These are phyloP conservation scores for Hoplodrina ambigua DNA, from an alignment of 2,888 invertebrate species.

Conservation along the genomic window DNA sequence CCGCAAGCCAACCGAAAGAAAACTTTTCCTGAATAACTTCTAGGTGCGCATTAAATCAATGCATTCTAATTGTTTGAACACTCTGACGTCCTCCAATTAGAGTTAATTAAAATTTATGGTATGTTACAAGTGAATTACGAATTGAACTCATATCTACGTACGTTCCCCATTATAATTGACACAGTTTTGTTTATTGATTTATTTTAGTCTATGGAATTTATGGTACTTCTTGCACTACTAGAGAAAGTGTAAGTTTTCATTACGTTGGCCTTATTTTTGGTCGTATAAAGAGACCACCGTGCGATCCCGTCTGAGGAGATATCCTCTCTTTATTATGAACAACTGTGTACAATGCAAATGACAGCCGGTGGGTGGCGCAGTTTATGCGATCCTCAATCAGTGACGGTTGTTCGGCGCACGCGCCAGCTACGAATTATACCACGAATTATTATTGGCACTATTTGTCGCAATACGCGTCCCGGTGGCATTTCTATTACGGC, in stretches of 20 bases:
- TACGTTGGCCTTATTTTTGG: slow-evolving; percentile 54
- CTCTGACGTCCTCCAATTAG: slow-evolving; percentile 77
- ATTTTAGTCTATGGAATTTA: slow-evolving; percentile 73
- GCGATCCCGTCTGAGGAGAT: slow-evolving; percentile 58
- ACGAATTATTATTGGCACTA: slow-evolving; percentile 83
- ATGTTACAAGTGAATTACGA: slow-evolving; percentile 79
- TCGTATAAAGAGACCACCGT: slow-evolving; percentile 62
- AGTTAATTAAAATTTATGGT: slow-evolving; percentile 82
- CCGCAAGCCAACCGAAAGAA: slow-evolving; percentile 19
- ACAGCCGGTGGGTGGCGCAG: slow-evolving; percentile 83
- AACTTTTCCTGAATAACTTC: slow-evolving; percentile 27
- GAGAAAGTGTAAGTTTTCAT: slow-evolving; percentile 62
- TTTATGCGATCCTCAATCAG: slow-evolving; percentile 85
- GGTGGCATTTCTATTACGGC: slow-evolving; percentile 69
- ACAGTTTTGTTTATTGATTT: slow-evolving; percentile 82
- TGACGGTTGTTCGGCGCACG: slow-evolving; percentile 83
- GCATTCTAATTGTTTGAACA: slow-evolving; percentile 54
- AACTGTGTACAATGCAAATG: slow-evolving; percentile 76
- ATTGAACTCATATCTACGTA: slow-evolving; percentile 70
- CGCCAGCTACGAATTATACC: slow-evolving; percentile 76
- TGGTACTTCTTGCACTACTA: slow-evolving; percentile 56
- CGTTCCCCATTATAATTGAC: slow-evolving; percentile 75
- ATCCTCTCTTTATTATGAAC: slow-evolving; percentile 68
- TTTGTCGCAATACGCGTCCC: slow-evolving; percentile 77
- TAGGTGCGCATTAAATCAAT: slow-evolving; percentile 53